Conservation (phyloP, 1,140 invertebrate species). For the Heliconius himera region DNA sequence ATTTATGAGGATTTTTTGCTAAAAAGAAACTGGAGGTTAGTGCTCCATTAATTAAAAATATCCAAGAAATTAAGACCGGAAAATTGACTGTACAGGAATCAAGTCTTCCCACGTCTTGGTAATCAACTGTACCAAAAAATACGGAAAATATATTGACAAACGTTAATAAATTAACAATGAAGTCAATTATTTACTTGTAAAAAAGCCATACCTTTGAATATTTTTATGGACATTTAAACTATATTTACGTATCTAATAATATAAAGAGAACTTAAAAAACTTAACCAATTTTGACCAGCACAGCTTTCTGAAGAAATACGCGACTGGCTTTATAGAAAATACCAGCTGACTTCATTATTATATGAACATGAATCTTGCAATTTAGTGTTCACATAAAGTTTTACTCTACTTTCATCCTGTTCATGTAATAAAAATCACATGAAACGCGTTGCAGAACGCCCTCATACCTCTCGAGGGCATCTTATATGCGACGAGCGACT, state of each 20-base stretch:
- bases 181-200: too few species aligned
- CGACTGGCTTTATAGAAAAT: neutral
- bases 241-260: too few species aligned
- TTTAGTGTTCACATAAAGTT: slow-evolving; percentile 23
- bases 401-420: slow-evolving; percentile 24
- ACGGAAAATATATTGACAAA: neutral
- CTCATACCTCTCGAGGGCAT: slow-evolving; percentile 28
- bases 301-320: neutral
- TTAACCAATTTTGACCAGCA: neutral
- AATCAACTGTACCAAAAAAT: neutral
- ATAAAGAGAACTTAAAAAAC: neutral
- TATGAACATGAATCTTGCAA: slow-evolving; percentile 8
- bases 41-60: slow-evolving; percentile 17
- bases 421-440: slow-evolving; percentile 32
- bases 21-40: slow-evolving; percentile 16
- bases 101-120: neutral
- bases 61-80: neutral
- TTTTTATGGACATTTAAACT: too few species aligned
- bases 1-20: slow-evolving; percentile 14
- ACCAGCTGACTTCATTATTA: neutral
- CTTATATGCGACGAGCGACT: slow-evolving; percentile 34
- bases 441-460: slow-evolving; percentile 26
- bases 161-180: neutral
- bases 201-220: too few species aligned
- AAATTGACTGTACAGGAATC: neutral